A percentile compares a stretch with the other conserved stretches of the same genome.
These are phyloP conservation scores for Ia io DNA, from an alignment of 2,113 vertebrate genomes.

Conservation along the genomic window DNA sequence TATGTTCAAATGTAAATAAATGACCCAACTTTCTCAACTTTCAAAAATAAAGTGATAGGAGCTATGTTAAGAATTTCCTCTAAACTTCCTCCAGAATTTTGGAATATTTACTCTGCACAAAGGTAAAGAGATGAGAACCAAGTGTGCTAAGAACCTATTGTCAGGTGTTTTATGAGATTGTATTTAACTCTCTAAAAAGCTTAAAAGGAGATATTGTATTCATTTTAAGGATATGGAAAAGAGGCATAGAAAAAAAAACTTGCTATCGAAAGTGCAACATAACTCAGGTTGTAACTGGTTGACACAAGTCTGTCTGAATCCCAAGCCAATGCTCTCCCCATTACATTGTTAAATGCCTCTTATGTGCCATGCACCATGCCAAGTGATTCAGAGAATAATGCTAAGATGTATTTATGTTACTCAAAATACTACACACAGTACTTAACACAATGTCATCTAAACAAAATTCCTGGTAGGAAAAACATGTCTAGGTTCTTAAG, in stretches of 20 bases:
- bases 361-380: background rate
- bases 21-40: background rate
- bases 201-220: background rate
- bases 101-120: background rate
- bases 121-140: background rate
- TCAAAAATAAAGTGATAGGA: background rate
- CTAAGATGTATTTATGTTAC: background rate
- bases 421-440: background rate
- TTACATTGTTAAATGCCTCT: background rate
- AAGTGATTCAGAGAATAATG: slow-evolving; percentile 1
- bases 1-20: background rate
- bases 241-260: background rate
- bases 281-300: background rate
- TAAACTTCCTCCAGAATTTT: slow-evolving; percentile 4
- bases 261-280: background rate
- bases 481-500: background rate
- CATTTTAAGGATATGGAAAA: slow-evolving; percentile 19
- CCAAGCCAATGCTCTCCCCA: background rate
- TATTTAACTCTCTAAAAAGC: background rate
- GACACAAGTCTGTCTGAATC: background rate
- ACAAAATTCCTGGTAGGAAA: slow-evolving; percentile 34
- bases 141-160: background rate
- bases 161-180: background rate
- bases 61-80: background rate
- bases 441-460: slow-evolving; percentile 7